Evolutionary conservation across 2,888 invertebrate species (phyloP).

Genomic region (Oeneis ivallda): DNA sequence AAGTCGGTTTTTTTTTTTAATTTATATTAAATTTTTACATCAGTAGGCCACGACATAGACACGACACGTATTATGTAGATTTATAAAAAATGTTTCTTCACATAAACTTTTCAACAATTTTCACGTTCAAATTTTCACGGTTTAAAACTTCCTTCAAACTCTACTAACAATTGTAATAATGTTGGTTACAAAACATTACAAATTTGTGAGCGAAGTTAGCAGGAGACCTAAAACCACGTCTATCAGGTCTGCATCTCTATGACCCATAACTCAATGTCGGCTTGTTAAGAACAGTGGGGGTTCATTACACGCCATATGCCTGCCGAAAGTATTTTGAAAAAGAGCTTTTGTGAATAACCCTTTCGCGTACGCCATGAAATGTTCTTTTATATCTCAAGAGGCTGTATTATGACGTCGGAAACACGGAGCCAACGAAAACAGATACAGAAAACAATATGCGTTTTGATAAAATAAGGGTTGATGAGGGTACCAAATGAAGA

Average conservation of each 20-base stretch:
- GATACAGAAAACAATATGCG: conserved; percentile 64
- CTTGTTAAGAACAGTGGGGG: conserved; percentile 50
- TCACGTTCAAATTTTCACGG: too few species aligned
- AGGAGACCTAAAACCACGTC: too few species aligned
- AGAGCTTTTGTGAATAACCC: conserved; percentile 70
- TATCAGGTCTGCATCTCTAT: background rate
- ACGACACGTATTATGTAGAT: too few species aligned
- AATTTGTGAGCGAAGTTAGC: too few species aligned
- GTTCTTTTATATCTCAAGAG: conserved; percentile 72
- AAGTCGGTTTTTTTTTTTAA: too few species aligned
- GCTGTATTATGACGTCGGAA: conserved; percentile 63
- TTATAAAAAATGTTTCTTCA: too few species aligned
- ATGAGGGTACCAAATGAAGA: conserved; percentile 48
- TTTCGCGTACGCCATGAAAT: conserved; percentile 65
- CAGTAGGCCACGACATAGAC: too few species aligned
- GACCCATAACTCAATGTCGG: background rate
- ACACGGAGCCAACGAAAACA: conserved; percentile 64
- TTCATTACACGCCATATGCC: conserved; percentile 60
- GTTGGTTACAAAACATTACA: too few species aligned
- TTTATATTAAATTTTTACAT: too few species aligned
- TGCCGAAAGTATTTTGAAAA: conserved; percentile 73
- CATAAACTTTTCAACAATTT: too few species aligned
- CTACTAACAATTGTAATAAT: too few species aligned
- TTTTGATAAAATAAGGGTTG: conserved; percentile 73
- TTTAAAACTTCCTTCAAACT: too few species aligned